Evolutionary conservation across 2,888 invertebrate genomes (phyloP), one percentile per base, ranked within the genome.

Genomic region (Seladonia tumulorum): DNA sequence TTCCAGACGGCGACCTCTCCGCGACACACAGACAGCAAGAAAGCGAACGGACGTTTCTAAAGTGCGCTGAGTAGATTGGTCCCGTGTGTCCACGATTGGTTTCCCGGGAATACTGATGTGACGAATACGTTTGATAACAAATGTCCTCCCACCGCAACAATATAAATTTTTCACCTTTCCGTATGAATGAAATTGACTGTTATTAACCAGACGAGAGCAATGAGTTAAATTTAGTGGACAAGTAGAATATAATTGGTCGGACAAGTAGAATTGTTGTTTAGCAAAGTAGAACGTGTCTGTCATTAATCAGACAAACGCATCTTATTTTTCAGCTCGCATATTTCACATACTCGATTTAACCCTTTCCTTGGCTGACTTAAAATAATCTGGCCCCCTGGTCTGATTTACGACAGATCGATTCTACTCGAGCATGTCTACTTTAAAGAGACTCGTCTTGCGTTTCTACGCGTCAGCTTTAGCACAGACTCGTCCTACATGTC

Each of bases 1-100:
- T 81, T 76, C 74, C 79, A 66, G 45, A 22, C 66, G 66, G 63
- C 49, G 70, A 70, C 57, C 42, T 53, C 7, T 49, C 68, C 25
- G 39, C 25, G 49, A 49, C 49, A 49, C 49, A 70, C 35, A n/a
- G 39, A 29, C 18, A 72, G 29, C 29, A 72, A 49, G 68, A 22
- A 68, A 39, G 12, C 39, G 68, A 12, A 68, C 35, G 22, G 68
- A 35, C n/a, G 68, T 42, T 22, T 42, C 1, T 22, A 42, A 68
- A 68, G 68, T 39, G 39, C 4, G 8, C 35, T 10, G 22, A 42
- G 68, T 39, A 39, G 42, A 68, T 68, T 39, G 68, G 18, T 68
- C 42, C 8, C 66, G 60, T 66, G 18, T 39, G 4, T 5, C 12
- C 12, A 16, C 12, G n/a, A 10, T n/a, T 68, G 18, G 8, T 12